phyloP scores from a whole-genome alignment of 2,888 invertebrate species.

The Drosophila percnosoma region DNA sequence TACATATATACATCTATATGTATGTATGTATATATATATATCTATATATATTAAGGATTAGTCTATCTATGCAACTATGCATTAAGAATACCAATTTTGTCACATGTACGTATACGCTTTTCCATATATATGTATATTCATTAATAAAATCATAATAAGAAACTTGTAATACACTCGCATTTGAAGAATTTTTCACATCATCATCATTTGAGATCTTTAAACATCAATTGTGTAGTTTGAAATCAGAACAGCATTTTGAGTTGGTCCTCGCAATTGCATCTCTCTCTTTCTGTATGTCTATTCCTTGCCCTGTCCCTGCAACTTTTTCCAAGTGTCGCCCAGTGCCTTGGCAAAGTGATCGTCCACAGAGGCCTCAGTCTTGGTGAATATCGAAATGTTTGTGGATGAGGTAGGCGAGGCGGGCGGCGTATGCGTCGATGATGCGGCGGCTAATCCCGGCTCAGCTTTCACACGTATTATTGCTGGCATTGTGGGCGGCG shows the following conservation, averaged over 20 bases:
- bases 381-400: conserved; percentile 71
- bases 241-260: conserved; percentile 74
- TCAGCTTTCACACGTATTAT: conserved; percentile 82
- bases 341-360: conserved; percentile 97
- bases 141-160: conserved; percentile 75
- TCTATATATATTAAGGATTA: conserved; percentile 71
- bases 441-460: conserved; percentile 74
- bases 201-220: conserved; percentile 73
- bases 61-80: conserved; percentile 66
- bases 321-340: conserved; percentile 92
- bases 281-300: conserved; percentile 23
- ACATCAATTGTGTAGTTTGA: conserved; percentile 72
- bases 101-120: conserved; percentile 80
- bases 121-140: conserved; percentile 55
- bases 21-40: conserved; percentile 38
- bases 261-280: conserved; percentile 43
- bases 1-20: conserved; percentile 33
- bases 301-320: conserved; percentile 87
- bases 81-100: conserved; percentile 77
- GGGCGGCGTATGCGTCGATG: conserved; percentile 79
- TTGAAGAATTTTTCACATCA: conserved; percentile 76
- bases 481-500: conserved; percentile 72
- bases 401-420: conserved; percentile 77
- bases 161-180: conserved; percentile 77
- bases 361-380: conserved; percentile 88